These are phyloP conservation scores for Mugil cephalus DNA, from an alignment of 2,113 vertebrate genomes.

Conservation along the genomic window DNA sequence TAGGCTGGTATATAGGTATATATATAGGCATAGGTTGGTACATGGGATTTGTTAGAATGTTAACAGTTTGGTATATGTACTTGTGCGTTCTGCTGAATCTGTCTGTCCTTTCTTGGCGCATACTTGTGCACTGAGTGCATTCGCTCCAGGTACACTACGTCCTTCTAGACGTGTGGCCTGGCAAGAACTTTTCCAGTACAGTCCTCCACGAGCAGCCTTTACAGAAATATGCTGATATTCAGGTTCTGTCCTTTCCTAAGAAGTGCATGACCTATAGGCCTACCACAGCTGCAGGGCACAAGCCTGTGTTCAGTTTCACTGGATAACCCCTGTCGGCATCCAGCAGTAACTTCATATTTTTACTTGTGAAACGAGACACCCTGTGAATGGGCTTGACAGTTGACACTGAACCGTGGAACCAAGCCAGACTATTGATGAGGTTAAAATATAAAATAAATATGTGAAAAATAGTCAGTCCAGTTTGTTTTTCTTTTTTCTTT, in stretches of 20 bases:
- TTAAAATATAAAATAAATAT: not conserved
- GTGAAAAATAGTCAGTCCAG: slow-evolving; percentile 2
- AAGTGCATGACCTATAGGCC: slow-evolving; percentile 67
- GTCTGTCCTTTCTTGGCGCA: slow-evolving; percentile 4
- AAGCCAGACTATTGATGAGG: not conserved
- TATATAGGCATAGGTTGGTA: not conserved
- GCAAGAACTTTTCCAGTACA: slow-evolving; percentile 44
- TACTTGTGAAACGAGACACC: slow-evolving; percentile 41
- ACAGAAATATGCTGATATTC: slow-evolving; percentile 84
- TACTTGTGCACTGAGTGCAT: slow-evolving; percentile 33
- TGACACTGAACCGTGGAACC: not conserved
- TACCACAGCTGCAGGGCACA: slow-evolving; percentile 54
- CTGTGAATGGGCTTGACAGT: slow-evolving; percentile 21
- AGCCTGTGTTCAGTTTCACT: slow-evolving; percentile 47
- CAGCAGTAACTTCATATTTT: slow-evolving; percentile 34
- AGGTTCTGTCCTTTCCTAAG: slow-evolving; percentile 70
- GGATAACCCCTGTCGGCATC: slow-evolving; percentile 45
- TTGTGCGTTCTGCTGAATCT: slow-evolving; percentile 36
- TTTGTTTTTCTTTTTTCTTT: not conserved
- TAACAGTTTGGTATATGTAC: not conserved
- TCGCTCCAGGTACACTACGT: slow-evolving; percentile 9
- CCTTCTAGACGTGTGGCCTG: slow-evolving; percentile 41
- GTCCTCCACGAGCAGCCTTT: slow-evolving; percentile 41
- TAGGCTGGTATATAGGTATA: too few species aligned
- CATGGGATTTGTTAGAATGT: slow-evolving; percentile 10